Conservation (phyloP, 2,113 vertebrate genomes). For the Xenotilapia leptura region DNA sequence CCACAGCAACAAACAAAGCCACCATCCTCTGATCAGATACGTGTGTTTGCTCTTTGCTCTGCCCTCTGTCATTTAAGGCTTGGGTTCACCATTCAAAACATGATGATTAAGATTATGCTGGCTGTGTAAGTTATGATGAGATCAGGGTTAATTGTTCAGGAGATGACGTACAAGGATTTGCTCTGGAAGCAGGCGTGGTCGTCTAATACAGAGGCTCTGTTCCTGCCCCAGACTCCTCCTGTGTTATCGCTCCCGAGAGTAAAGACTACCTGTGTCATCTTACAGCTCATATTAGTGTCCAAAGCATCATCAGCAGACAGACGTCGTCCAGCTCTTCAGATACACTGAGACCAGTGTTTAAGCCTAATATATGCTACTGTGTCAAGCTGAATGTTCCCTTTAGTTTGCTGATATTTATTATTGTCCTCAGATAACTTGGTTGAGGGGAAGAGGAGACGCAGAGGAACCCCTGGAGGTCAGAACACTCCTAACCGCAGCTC, state of each 20-base stretch:
- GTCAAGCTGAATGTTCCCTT: neutral
- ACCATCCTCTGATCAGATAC: neutral
- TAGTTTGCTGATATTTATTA: neutral
- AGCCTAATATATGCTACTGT: neutral
- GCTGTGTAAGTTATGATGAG: neutral
- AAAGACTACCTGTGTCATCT: neutral
- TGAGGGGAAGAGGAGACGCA: slow-evolving; percentile 90
- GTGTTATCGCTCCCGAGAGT: accelerated
- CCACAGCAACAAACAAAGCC: neutral
- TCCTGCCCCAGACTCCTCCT: accelerated
- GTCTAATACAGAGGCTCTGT: neutral
- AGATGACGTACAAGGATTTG: neutral
- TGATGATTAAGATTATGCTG: neutral
- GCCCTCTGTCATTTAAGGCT: neutral
- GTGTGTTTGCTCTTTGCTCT: neutral
- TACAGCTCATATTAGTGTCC: neutral
- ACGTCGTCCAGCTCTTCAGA: neutral
- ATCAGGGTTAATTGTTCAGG: neutral
- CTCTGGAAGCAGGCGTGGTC: neutral
- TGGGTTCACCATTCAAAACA: neutral
- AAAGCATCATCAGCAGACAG: neutral
- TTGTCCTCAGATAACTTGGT: slow-evolving; percentile 87
- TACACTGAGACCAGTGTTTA: neutral
- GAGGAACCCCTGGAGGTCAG: slow-evolving; percentile 65
- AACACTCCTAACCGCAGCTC: slow-evolving; percentile 67